phyloP scores from a whole-genome alignment of 1,140 invertebrate genomes.

The Drosophila setifemur region DNA sequence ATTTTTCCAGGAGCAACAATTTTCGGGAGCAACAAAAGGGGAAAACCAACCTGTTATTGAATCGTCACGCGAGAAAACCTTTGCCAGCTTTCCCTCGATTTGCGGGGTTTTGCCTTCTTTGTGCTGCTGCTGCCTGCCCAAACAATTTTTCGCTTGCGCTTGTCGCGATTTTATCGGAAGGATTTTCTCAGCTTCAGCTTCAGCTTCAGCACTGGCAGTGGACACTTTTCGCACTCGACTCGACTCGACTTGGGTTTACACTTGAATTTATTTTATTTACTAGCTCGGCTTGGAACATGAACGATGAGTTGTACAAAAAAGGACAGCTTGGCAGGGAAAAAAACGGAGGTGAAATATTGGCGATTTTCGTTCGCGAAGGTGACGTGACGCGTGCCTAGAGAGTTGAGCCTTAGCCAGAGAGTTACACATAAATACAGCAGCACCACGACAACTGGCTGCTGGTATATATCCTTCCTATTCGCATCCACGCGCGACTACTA shows the following conservation, averaged over 20 bases:
- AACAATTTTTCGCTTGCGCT: conserved; percentile 55
- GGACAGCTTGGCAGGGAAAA: conserved; percentile 13
- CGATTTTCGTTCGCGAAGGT: conserved; percentile 38
- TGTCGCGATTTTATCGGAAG: conserved; percentile 4
- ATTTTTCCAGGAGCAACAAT: too few relatives aligned
- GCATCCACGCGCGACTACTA: not conserved
- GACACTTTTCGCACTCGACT: conserved; percentile 21
- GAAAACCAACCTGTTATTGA: conserved; percentile 53
- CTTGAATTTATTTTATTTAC: not conserved
- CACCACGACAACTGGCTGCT: not conserved
- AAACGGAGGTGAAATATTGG: conserved; percentile 29
- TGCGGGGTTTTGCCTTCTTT: conserved; percentile 1
- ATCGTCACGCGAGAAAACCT: conserved; percentile 27
- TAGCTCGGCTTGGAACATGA: conserved; percentile 5
- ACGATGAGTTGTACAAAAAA: conserved; percentile 13
- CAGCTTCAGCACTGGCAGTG: too few relatives aligned
- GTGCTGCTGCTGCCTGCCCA: conserved; percentile 30
- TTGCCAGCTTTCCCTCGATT: conserved; percentile 7
- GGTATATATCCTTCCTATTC: conserved; percentile 38
- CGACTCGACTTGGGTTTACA: not conserved
- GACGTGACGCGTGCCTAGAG: conserved; percentile 45
- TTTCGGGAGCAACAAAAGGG: conserved; percentile 2
- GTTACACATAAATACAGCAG: conserved; percentile 43
- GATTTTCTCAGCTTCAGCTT: too few relatives aligned
- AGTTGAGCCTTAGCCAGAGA: conserved; percentile 44